phyloP scores from a whole-genome alignment of 2,113 vertebrate genomes.

The Rhagologus leucostigma region DNA sequence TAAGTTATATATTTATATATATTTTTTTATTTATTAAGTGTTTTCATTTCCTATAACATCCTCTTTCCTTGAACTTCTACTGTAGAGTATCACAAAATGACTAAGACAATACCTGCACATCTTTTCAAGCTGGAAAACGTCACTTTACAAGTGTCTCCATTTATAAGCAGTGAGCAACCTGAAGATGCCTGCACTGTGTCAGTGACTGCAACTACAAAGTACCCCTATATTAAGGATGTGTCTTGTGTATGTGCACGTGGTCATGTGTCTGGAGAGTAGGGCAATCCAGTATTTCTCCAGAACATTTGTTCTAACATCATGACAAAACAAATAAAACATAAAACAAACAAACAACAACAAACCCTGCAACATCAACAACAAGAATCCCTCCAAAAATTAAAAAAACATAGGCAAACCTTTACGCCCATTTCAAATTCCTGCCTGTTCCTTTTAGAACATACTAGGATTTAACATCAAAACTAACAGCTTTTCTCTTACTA shows the following conservation, averaged over 20 bases:
- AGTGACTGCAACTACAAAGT: not conserved
- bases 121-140: not conserved
- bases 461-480: not conserved
- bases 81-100: not conserved
- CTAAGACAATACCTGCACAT: not conserved
- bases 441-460: not conserved
- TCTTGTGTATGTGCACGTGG: accelerated
- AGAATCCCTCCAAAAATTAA: not conserved
- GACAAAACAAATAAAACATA: not conserved
- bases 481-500: not conserved
- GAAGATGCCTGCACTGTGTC: not conserved
- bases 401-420: not conserved
- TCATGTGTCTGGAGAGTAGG: accelerated
- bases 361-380: not conserved
- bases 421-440: not conserved
- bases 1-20: not conserved
- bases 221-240: not conserved
- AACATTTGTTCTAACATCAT: not conserved
- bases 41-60: not conserved
- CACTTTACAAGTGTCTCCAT: not conserved
- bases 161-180: not conserved
- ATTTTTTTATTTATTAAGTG: not conserved
- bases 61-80: not conserved
- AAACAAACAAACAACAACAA: not conserved
- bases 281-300: not conserved